Base-by-base conservation (phyloP, 2,888 invertebrate genomes). In the Nemapogon koenigi region DNA sequence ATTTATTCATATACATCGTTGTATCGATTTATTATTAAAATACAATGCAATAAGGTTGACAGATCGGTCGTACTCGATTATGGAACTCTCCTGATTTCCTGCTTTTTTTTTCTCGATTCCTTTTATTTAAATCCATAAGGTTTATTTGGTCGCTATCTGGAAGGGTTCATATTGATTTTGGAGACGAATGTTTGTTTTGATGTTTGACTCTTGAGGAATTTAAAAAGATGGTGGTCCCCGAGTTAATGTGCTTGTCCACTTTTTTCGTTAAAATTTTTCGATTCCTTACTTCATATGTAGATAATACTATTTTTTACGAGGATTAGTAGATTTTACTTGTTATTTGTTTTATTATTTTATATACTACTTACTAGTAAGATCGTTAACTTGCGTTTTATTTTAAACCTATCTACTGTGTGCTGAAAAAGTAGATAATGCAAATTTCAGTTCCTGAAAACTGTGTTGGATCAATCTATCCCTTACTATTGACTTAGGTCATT, bases 161-260 rank as follows among this genome's bases (percentile, higher is more conserved):
- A 68, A 70, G 70, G 70, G 70, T 68, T 69, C 59, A 44, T 75
- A 70, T 76, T 75, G 72, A 70, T 72, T 75, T 73, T 52, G 52
- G 61, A 40, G 59, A 59, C 53, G 57, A 50, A 59, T 72, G 62
- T 75, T 73, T 71, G 61, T 59, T 65, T 60, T 71, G 62, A 66
- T 69, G 65, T 62, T 50, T 51, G 55, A 59, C 58, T 62, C 62
- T 62, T 14, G 37, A 31, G 53, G 54, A 52, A 50, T 51, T 47
- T 47, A 46, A 44, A 44, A 51, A 53, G 49, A 51, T 3, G 6
- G 22, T 10, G 11, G 10, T 6, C 15, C 10, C 35, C 19, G 16
- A n/a, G 16, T 35, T 35, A 25, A 35, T 35, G 35, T 14, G 35
- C 35, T 35, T 35, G 25, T 11, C 15, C n/a, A 18, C 3, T 26